These are phyloP conservation scores for Tridacna gigas DNA, from an alignment of 2,888 invertebrate species.

Conservation along the genomic window DNA sequence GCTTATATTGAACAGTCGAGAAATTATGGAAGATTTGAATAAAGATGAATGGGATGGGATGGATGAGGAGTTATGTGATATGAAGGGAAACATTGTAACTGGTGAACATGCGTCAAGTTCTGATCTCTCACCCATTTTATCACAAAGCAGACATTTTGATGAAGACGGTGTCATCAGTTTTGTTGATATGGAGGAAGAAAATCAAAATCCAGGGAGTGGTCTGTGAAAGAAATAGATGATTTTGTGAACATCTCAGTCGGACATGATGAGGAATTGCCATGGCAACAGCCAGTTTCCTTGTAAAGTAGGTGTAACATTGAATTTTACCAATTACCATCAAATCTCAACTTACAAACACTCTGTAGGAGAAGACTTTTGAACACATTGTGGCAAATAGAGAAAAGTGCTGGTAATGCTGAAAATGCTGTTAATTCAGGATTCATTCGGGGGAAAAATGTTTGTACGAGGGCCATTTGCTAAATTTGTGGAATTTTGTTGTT, in stretches of 20 bases:
- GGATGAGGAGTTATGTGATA: neutral
- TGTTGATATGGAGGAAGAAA: neutral
- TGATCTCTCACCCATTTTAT: neutral
- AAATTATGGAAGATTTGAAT: neutral
- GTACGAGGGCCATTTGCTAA: no score
- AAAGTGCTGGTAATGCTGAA: neutral
- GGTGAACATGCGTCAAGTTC: neutral
- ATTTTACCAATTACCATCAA: neutral
- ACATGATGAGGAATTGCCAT: conserved; percentile 42
- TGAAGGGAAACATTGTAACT: neutral
- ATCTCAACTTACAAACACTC: no score
- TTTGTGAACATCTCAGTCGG: conserved; percentile 53
- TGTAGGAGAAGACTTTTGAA: no score
- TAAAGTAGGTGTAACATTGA: conserved; percentile 40
- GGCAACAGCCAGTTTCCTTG: conserved; percentile 50
- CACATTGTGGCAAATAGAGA: neutral
- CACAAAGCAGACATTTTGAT: conserved; percentile 21
- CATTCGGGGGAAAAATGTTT: no score
- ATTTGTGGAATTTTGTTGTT: no score
- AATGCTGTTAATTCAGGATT: neutral
- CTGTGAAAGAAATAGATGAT: conserved; percentile 49
- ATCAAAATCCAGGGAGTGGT: conserved; percentile 21
- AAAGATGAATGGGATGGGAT: neutral
- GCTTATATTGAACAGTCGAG: conserved; percentile 37
- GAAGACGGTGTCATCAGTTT: conserved; percentile 16